phyloP scores from a whole-genome alignment of 2,113 vertebrate genomes.

The Myiopsitta monachus region DNA sequence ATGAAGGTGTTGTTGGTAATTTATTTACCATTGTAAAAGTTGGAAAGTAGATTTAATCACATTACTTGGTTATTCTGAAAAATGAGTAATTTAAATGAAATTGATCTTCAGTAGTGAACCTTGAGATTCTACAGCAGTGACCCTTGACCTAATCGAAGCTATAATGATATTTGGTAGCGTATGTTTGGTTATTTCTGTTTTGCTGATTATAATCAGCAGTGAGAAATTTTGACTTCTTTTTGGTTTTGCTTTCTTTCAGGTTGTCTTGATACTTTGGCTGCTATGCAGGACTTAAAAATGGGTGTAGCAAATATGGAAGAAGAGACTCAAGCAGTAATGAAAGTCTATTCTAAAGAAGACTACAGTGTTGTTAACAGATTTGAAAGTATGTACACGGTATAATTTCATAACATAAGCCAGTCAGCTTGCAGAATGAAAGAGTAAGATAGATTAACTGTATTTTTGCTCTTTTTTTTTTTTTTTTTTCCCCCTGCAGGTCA shows the following conservation, averaged over 20 bases:
- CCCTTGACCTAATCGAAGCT: not conserved
- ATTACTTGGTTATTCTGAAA: not conserved
- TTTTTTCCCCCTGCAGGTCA: constrained; percentile 90
- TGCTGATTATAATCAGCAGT: not conserved
- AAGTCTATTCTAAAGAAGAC: constrained; percentile 98
- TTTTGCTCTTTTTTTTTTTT: not conserved
- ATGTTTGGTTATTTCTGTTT: not conserved
- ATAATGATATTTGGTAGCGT: accelerated
- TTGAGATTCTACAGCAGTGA: not conserved
- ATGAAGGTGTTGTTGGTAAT: not conserved
- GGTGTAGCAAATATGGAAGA: constrained; percentile 93
- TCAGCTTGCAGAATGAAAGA: not conserved
- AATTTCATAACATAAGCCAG: not conserved
- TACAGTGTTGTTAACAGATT: constrained; percentile 98
- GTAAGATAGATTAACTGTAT: not conserved
- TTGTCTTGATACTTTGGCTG: constrained; percentile 95
- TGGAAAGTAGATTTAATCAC: not conserved
- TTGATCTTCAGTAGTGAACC: not conserved
- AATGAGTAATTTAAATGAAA: not conserved
- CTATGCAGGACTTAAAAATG: constrained; percentile 99
- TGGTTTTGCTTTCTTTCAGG: constrained; percentile 74
- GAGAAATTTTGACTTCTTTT: not conserved
- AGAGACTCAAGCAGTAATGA: constrained; percentile 97
- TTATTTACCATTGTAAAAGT: not conserved
- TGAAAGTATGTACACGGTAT: constrained; percentile 85